These are phyloP conservation scores for Aphis craccivora DNA, from an alignment of 1,140 invertebrate species.

Conservation along the genomic window DNA sequence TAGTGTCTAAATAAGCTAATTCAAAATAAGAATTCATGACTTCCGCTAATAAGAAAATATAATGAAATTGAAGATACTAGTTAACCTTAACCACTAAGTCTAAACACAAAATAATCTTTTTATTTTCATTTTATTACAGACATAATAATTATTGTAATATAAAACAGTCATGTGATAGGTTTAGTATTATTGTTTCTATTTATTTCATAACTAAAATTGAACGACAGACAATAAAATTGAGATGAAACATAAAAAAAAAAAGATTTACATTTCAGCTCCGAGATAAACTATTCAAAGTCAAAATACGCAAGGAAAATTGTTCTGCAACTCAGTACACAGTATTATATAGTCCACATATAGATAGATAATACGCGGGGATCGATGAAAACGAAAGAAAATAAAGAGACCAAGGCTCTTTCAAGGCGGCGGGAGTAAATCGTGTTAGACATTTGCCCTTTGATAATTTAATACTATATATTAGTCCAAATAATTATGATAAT, in stretches of 20 bases:
- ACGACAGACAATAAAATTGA: background rate
- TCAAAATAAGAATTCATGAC: background rate
- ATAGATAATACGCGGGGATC: background rate
- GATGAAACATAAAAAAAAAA: background rate
- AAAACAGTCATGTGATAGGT: background rate
- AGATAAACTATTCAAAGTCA: background rate
- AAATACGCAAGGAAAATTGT: background rate
- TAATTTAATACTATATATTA: constrained; percentile 18
- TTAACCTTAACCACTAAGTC: background rate
- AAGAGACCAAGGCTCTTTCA: constrained; percentile 42
- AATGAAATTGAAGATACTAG: background rate
- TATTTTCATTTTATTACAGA: background rate
- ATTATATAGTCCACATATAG: background rate
- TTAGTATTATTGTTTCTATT: background rate
- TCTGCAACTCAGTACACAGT: background rate
- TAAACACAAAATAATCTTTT: background rate
- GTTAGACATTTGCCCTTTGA: constrained; percentile 40
- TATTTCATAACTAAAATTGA: background rate
- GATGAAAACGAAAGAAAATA: constrained; percentile 14
- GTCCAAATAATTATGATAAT: constrained; percentile 32
- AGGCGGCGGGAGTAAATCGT: background rate
- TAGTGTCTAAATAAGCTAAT: background rate
- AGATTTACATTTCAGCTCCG: background rate
- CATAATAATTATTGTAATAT: background rate
- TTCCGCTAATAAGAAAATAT: background rate